phyloP scores from a whole-genome alignment of 2,113 vertebrate species.

The Callaeas wilsoni region DNA sequence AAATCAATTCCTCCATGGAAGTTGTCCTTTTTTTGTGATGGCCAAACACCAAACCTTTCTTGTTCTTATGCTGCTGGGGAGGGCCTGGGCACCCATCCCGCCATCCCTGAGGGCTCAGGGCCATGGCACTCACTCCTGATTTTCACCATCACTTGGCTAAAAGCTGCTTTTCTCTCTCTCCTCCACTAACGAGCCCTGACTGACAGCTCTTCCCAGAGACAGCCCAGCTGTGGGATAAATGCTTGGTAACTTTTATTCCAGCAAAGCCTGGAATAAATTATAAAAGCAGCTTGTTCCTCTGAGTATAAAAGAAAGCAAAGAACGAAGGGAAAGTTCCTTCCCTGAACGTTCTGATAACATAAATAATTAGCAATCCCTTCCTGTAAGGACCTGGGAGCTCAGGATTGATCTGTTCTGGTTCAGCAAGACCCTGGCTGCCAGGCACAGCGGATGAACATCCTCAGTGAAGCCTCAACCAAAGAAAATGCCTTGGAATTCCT shows the following conservation, averaged over 20 bases:
- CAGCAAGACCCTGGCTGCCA: background rate
- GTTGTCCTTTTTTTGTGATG: background rate
- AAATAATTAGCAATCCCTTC: slow-evolving; percentile 4
- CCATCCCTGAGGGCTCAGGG: background rate
- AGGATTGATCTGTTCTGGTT: background rate
- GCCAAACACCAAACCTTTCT: background rate
- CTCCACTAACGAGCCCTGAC: background rate
- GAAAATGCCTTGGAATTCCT: background rate
- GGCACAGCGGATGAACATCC: background rate
- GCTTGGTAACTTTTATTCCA: background rate
- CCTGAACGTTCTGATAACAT: background rate
- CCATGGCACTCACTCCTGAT: fast-evolving
- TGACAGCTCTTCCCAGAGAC: slow-evolving; percentile 1
- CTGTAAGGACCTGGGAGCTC: background rate
- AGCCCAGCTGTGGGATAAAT: background rate
- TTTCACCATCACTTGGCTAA: background rate
- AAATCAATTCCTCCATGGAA: background rate
- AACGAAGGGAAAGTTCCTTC: background rate
- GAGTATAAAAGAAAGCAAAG: background rate
- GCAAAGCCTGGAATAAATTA: background rate
- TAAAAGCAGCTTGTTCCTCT: background rate
- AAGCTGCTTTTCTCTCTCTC: background rate
- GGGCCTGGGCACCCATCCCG: background rate
- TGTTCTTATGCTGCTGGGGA: background rate
- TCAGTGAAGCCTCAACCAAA: background rate